Evolutionary conservation across 2,113 vertebrate genomes (phyloP).

Genomic region (Callaeas wilsoni): DNA sequence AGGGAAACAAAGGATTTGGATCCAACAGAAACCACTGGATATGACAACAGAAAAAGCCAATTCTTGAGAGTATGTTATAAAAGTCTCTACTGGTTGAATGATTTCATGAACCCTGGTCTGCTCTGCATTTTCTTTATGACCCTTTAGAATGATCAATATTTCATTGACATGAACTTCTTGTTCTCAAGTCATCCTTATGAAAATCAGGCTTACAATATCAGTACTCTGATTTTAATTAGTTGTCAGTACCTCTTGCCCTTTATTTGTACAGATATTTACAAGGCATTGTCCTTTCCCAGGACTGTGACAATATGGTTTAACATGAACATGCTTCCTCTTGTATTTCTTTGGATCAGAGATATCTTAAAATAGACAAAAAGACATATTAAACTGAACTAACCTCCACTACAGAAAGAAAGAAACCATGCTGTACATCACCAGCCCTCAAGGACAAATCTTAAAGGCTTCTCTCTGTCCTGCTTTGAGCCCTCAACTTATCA

Average conservation of each 20-base stretch:
- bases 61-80: neutral
- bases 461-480: constrained; percentile 6
- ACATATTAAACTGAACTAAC: neutral
- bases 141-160: neutral
- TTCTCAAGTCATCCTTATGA: neutral
- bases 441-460: constrained; percentile 31
- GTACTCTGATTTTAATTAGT: neutral
- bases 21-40: neutral
- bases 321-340: neutral
- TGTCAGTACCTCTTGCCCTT: neutral
- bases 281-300: neutral
- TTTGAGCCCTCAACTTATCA: constrained; percentile 34
- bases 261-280: neutral
- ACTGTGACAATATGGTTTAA: neutral
- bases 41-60: neutral
- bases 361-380: neutral
- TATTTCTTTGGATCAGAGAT: neutral
- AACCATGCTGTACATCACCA: neutral
- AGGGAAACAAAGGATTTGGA: neutral
- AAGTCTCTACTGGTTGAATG: neutral
- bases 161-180: neutral
- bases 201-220: neutral
- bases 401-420: neutral
- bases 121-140: neutral
- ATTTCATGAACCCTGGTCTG: neutral